Evolutionary conservation across 2,113 vertebrate species (phyloP).

Genomic region (Dipodomys stephensi): DNA sequence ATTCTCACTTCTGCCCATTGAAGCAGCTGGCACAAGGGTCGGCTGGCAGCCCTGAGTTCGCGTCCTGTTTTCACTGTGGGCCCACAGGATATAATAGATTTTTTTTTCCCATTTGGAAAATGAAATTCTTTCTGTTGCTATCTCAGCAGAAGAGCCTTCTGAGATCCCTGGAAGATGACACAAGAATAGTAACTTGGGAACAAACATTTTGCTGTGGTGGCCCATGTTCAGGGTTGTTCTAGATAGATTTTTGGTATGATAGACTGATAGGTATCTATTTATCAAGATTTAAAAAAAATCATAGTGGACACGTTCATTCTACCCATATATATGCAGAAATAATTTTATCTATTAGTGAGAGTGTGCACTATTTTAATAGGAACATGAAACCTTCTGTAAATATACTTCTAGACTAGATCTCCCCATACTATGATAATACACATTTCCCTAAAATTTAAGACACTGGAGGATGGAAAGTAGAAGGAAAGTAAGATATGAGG

Average conservation of each 20-base stretch:
- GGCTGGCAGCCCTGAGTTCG: constrained; percentile 52
- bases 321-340: neutral
- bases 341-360: constrained; percentile 29
- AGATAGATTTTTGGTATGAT: neutral
- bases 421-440: neutral
- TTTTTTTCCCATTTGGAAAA: neutral
- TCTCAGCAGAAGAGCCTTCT: neutral
- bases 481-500: neutral
- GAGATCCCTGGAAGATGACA: constrained; percentile 32
- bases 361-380: constrained; percentile 23
- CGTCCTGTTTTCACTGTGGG: constrained; percentile 33
- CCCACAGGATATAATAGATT: neutral
- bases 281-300: neutral
- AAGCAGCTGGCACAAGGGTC: constrained; percentile 80
- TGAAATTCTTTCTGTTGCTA: constrained; percentile 46
- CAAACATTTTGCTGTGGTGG: neutral
- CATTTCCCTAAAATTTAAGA: neutral
- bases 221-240: neutral
- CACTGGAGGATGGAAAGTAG: too few relatives aligned
- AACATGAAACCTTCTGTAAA: neutral
- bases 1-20: constrained; percentile 81
- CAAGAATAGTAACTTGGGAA: constrained; percentile 52
- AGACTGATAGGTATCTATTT: neutral
- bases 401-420: neutral
- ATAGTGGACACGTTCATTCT: neutral